phyloP scores from a whole-genome alignment of 2,113 vertebrate genomes.

The Lepus europaeus region DNA sequence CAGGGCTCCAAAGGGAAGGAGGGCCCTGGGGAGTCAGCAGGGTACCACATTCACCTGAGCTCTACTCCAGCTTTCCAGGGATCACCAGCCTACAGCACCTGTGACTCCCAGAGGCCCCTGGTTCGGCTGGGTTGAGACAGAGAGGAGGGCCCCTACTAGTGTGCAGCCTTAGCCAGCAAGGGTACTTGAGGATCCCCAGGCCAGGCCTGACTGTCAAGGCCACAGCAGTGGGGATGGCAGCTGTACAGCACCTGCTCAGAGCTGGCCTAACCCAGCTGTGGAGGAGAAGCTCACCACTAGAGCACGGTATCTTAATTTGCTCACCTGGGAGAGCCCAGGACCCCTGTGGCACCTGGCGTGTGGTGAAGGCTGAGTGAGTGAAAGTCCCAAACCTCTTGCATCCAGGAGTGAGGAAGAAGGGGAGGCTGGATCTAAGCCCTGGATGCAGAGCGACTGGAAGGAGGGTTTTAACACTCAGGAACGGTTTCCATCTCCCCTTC shows the following conservation, averaged over 20 bases:
- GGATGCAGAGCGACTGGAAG: neutral
- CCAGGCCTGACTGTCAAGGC: neutral
- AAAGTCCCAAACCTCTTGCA: neutral
- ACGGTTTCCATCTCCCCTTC: neutral
- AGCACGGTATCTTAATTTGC: neutral
- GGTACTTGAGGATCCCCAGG: neutral
- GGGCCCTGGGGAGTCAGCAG: neutral
- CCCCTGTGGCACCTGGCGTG: neutral
- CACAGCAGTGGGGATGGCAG: neutral
- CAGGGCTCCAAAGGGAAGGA: neutral
- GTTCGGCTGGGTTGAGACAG: neutral
- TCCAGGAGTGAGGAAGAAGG: neutral
- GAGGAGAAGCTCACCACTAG: neutral
- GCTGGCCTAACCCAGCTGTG: neutral
- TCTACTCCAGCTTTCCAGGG: neutral
- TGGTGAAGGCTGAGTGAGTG: neutral
- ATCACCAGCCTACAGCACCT: neutral
- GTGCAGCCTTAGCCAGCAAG: neutral
- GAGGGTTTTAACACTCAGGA: neutral
- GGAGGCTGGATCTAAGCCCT: neutral
- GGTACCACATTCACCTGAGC: neutral
- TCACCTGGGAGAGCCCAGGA: neutral
- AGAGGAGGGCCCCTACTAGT: neutral
- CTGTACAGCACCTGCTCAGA: neutral
- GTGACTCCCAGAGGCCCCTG: neutral